A percentile compares a stretch with the other conserved stretches of the same genome.
Evolutionary conservation across 2,113 vertebrate genomes (phyloP).

Genomic region (Spermophilus dauricus): DNA sequence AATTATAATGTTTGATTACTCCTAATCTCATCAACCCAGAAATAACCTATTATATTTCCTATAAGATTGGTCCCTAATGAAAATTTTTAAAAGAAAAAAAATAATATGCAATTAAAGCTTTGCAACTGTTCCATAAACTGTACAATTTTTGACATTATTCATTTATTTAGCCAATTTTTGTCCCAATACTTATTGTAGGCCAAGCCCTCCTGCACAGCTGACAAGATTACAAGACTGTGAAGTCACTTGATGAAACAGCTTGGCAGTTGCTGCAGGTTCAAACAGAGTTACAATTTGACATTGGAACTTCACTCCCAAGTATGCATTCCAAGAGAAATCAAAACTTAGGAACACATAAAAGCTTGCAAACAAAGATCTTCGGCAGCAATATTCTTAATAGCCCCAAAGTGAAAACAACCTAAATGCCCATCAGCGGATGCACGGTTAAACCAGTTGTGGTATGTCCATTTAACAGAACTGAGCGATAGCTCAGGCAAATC

Average conservation of each 20-base stretch:
- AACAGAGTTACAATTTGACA: not conserved
- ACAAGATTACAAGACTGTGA: not conserved
- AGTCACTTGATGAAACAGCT: not conserved
- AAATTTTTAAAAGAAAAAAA: not conserved
- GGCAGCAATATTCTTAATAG: not conserved
- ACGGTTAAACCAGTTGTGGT: not conserved
- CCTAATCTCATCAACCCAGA: not conserved
- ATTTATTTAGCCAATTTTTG: constrained; percentile 2
- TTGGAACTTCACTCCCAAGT: not conserved
- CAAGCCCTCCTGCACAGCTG: not conserved
- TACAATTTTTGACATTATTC: not conserved
- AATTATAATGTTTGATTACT: not conserved
- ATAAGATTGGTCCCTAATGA: not conserved
- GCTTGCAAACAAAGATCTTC: not conserved
- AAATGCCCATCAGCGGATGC: not conserved
- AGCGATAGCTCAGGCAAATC: not conserved
- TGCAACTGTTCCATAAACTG: not conserved
- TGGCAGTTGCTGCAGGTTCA: not conserved
- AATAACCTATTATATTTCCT: not conserved
- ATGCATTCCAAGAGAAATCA: not conserved
- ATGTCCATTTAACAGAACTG: not conserved
- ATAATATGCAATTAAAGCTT: not conserved
- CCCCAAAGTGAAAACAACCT: not conserved
- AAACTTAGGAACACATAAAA: not conserved
- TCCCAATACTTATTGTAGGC: not conserved